Evolutionary conservation across 64 coral and sea anemone species (phyloP), one percentile per base, ranked within the genome.

Genomic region (Anthopleura sola): DNA sequence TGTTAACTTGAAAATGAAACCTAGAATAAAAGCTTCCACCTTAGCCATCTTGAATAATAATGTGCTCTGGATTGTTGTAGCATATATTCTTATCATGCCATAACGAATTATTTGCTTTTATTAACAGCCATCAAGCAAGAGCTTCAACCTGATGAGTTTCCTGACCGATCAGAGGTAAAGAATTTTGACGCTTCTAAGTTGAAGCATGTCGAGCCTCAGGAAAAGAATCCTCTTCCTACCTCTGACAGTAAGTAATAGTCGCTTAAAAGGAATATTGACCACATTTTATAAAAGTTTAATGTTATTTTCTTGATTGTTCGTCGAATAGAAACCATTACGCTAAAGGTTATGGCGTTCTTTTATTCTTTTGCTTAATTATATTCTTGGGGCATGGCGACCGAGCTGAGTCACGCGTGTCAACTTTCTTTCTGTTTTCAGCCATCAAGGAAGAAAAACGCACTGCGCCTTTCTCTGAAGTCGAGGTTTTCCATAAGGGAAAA

Each of bases 121-220:
- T 24, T 44, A 46, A 47, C 24, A 91, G 89, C 89, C 4, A 44
- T 91, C 15, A 91, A 91, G 64, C 89, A 91, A 55, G 89, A 91
- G n/a, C 83, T 91, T 62, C 89, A 91, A 47, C 89, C 89, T 53
- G 89, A 91, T 23, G 89, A 91, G 55, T 86, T 91, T 68, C 89
- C 89, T 74, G 89, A 91, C 68, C 71, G 89, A 26, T 85, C 89
- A 7, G 89, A 91, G 44, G 84, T 91, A 76, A 91, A 91, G 28
- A 91, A 53, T 69, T 91, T 91, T 48, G 89, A 91, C 31, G n/a
- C 53, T 14, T 80, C 89, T 0, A 91, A 74, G 57, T 60, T 91
- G 46, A 85, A 91, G 84, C 84, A 91, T 71, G 78, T 85, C 6
- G 83, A 86, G 9, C 78, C 76, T 0, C 75, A 91, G 56, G 89